Conservation (phyloP, 2,797 vertebrate species). For the Poeciliopsis presidionis region DNA sequence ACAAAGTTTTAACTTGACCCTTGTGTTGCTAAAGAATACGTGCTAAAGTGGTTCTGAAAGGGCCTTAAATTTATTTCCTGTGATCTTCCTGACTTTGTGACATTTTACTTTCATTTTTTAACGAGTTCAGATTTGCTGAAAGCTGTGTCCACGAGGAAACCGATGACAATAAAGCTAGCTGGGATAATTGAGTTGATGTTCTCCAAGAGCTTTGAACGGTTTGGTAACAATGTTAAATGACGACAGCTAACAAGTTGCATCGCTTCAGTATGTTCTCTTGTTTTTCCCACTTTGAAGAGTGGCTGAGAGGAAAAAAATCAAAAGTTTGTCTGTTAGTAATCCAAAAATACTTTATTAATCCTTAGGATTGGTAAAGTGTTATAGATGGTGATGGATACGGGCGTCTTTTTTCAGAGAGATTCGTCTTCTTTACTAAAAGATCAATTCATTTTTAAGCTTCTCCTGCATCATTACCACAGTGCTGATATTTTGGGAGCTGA, state of each 20-base stretch:
- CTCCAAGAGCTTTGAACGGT: background rate
- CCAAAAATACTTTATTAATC: background rate
- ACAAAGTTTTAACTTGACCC: constrained; percentile 53
- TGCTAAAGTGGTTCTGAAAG: constrained; percentile 48
- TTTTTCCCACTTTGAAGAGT: no score
- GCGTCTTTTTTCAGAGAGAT: background rate
- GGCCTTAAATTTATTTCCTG: constrained; percentile 49
- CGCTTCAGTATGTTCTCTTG: no score
- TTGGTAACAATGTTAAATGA: no score
- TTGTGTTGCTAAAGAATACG: constrained; percentile 27
- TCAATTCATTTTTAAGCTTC: background rate
- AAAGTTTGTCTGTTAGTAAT: background rate
- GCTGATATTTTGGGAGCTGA: background rate
- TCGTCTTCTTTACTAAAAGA: background rate
- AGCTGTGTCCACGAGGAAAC: constrained; percentile 61
- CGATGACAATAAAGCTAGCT: constrained; percentile 72
- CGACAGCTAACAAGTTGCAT: no score
- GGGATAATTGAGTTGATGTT: constrained; percentile 36
- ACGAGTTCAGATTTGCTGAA: constrained; percentile 64
- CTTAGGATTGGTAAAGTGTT: background rate
- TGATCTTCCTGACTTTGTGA: constrained; percentile 66
- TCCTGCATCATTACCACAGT: background rate
- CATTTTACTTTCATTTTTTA: constrained; percentile 65
- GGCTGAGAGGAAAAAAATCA: background rate
- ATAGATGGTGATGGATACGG: background rate